These are phyloP conservation scores for Zaprionus kolodkinae DNA, from an alignment of 1,140 invertebrate genomes.

Conservation along the genomic window DNA sequence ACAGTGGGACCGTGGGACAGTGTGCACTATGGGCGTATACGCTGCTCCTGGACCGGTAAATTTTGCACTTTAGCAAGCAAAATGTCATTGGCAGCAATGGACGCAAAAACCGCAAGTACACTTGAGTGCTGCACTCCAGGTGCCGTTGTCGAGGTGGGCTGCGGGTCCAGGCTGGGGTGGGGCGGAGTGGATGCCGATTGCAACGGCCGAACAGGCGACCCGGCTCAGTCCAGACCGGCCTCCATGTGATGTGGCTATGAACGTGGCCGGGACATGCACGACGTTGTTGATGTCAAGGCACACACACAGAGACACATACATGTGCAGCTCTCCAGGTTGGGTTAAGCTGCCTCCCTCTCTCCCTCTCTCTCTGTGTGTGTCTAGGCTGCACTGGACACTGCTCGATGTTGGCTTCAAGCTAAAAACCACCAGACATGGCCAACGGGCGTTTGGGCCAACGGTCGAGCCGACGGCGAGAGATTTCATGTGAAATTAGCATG, in stretches of 20 bases:
- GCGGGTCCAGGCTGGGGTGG: neutral
- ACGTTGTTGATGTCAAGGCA: constrained; percentile 74
- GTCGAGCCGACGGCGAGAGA: constrained; percentile 75
- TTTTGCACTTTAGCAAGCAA: constrained; percentile 81
- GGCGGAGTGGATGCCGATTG: neutral
- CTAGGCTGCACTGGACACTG: constrained; percentile 5
- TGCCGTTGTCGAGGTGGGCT: constrained; percentile 57
- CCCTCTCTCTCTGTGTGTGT: neutral
- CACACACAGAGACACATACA: constrained; percentile 41
- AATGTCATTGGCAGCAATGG: constrained; percentile 81
- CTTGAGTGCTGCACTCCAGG: constrained; percentile 81
- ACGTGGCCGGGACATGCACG: constrained; percentile 76
- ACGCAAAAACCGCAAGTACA: constrained; percentile 82
- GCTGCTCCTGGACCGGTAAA: constrained; percentile 68
- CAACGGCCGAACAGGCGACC: neutral
- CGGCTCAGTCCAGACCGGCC: constrained; percentile 10
- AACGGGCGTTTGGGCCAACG: constrained; percentile 19
- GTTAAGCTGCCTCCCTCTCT: neutral
- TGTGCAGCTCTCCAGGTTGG: constrained; percentile 45
- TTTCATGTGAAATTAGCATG: constrained; percentile 83
- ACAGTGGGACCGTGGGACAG: constrained; percentile 5
- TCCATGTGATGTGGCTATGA: constrained; percentile 61
- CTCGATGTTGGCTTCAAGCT: constrained; percentile 59
- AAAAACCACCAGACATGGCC: constrained; percentile 72
- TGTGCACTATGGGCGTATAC: constrained; percentile 30